Evolutionary conservation across 1,140 invertebrate genomes (phyloP).

Genomic region (Drosophila pachea): DNA sequence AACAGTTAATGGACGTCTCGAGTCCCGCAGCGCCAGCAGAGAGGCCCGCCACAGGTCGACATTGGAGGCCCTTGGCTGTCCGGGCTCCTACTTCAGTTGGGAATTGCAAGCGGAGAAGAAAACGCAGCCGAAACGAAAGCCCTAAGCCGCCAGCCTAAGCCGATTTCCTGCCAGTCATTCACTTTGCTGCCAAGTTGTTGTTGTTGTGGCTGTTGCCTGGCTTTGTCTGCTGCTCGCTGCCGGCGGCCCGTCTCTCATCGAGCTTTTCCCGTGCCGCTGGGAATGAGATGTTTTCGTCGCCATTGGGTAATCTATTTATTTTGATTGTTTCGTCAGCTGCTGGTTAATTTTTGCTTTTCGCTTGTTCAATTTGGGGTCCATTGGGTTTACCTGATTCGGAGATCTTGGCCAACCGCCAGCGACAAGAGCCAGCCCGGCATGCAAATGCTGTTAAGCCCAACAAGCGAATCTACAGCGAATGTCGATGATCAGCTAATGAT

Average conservation of each 20-base stretch:
- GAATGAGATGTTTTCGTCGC: conserved; percentile 38
- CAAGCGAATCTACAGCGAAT: too few species aligned
- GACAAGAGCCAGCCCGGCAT: too few species aligned
- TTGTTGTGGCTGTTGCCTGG: conserved; percentile 5
- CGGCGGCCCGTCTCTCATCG: neutral
- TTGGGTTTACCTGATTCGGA: too few species aligned
- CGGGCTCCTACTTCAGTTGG: too few species aligned
- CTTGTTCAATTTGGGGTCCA: neutral
- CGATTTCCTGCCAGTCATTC: conserved; percentile 70
- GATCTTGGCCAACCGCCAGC: too few species aligned
- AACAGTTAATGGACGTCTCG: conserved; percentile 62
- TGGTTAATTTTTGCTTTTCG: conserved; percentile 37
- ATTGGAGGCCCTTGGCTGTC: too few species aligned
- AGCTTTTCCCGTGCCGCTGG: conserved; percentile 40
- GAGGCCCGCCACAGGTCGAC: neutral
- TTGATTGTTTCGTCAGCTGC: conserved; percentile 32
- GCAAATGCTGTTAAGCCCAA: too few species aligned
- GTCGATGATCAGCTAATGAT: too few species aligned
- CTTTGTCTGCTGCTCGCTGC: conserved; percentile 22
- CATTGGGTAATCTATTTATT: conserved; percentile 38
- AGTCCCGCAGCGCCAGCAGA: neutral
- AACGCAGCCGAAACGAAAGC: neutral
- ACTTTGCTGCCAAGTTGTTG: conserved; percentile 42
- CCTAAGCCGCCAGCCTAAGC: neutral
- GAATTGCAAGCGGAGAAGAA: too few species aligned